Evolutionary conservation across 1,140 invertebrate genomes (phyloP), one percentile per base, ranked within the genome.

Genomic region (Hyphantria cunea): DNA sequence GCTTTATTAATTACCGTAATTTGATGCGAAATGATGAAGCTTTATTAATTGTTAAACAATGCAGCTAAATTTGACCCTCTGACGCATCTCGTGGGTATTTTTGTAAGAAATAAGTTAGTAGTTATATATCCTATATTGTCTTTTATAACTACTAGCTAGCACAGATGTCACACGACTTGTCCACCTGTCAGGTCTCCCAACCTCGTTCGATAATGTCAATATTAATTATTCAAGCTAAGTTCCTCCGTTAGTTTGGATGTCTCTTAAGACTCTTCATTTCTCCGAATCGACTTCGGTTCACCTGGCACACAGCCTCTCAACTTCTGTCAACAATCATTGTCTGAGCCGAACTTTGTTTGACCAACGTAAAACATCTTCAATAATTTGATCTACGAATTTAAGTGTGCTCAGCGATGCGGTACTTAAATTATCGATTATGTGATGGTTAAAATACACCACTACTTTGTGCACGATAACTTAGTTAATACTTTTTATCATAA

Each of bases 341-440:
- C 17, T 34, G 17, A 25, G 45, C 13, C 31, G 9, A 45, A 33
- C 14, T 47, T 25, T 62, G 59, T 62, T 62, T 62, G 59, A 39
- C 15, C 32, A 62, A 52, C 59, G 50, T 48, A 45, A 62, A 62
- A 62, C 59, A 53, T 53, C 50, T 60, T 51, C 39, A 55, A 47
- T 10, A n/a, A 12, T n/a, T n/a, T 7, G 10, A 48, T 6, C 14
- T 11, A 48, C 7, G 45, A 48, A 48, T 48, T 12, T 9, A n/a
- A 10, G 11, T 32, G 31, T 33, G 10, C 12, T n/a, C 33, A n/a
- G 47, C 31, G 55, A 58, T 11, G 47, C 32, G 56, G 56, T 14
- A 60, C 25, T 50, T 25, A 10, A 25, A 25, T 25, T 5, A 25
- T 25, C 5, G 17, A 25, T 25, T 25, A 3, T 25, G n/a, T n/a